Evolutionary conservation across 2,113 vertebrate species (phyloP), one percentile per base, ranked within the genome.

Genomic region (Eulacestoma nigropectus): DNA sequence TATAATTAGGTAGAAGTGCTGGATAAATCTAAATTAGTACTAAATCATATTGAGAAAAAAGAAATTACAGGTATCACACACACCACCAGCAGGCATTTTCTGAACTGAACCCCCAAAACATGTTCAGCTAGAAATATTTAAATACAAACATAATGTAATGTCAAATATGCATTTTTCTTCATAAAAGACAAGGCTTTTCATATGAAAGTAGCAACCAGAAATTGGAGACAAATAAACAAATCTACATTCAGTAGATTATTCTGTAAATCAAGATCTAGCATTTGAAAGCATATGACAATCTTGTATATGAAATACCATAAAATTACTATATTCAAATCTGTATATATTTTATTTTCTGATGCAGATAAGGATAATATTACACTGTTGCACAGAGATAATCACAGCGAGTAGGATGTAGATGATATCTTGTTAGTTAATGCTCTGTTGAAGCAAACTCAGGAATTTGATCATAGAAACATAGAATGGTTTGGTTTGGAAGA

Each of bases 331-430:
- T 72, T 83, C 3, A 70, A 44, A 72, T 49, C 4, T n/a, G 5
- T 41, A 21, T 39, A 14, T 83, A 44, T 67, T 87, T 72, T 76
- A 26, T 63, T 87, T 87, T 84, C 26, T 59, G 16, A 41, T 57
- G 10, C 13, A 63, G 12, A 44, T 42, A 62, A 46, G 30, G 23
- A 30, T n/a, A 60, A 55, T 44, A 79, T 29, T 16, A 29, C 5
- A 33, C 10, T 50, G 13, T 57, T 67, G 14, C 8, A 63, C 8
- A 63, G 15, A 44, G 14, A 17, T 22, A 42, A 88, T 63, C 11
- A 62, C 8, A 33, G 7, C 0, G 0, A 64, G 12, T 49, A 72
- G 15, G 20, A 26, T 20, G 4, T 39, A 62, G 33, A 26, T 37
- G 15, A 44, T 59, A 20, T 20, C 8, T 67, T 68, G 4, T 46